Evolutionary conservation across 2,888 invertebrate species (phyloP).

Genomic region (Meiosimyza platycephala): DNA sequence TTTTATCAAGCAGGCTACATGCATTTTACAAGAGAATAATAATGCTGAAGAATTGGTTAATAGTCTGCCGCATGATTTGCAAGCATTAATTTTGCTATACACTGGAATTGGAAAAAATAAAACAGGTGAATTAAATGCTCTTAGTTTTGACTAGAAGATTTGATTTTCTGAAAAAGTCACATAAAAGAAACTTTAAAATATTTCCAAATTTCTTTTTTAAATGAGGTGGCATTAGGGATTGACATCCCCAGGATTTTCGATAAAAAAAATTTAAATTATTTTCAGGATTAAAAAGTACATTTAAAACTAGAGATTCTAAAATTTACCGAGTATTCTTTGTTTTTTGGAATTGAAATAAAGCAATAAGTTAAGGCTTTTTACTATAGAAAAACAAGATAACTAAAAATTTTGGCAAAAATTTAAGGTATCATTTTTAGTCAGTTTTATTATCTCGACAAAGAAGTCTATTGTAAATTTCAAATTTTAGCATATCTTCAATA

Average conservation of each 20-base stretch:
- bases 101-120: slow-evolving; percentile 65
- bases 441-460: too few species aligned
- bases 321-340: too few species aligned
- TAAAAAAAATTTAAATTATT: neutral
- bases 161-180: too few species aligned
- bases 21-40: slow-evolving; percentile 69
- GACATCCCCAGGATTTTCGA: too few species aligned
- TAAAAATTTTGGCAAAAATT: too few species aligned
- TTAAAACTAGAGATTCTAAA: neutral
- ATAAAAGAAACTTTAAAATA: neutral
- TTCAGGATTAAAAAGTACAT: neutral
- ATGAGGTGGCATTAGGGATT: too few species aligned
- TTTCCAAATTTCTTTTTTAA: neutral
- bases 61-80: slow-evolving; percentile 68
- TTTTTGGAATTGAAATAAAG: too few species aligned
- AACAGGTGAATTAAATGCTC: slow-evolving; percentile 51
- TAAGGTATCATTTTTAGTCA: too few species aligned
- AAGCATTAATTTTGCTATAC: slow-evolving; percentile 72
- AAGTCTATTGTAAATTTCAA: too few species aligned
- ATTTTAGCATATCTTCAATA: too few species aligned
- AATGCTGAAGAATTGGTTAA: slow-evolving; percentile 65
- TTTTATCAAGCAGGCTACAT: slow-evolving; percentile 69
- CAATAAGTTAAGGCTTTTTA: too few species aligned
- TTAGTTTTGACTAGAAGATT: neutral
- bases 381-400: too few species aligned